Conservation (phyloP, 2,113 vertebrate genomes). For the Psammodynastes pulverulentus region DNA sequence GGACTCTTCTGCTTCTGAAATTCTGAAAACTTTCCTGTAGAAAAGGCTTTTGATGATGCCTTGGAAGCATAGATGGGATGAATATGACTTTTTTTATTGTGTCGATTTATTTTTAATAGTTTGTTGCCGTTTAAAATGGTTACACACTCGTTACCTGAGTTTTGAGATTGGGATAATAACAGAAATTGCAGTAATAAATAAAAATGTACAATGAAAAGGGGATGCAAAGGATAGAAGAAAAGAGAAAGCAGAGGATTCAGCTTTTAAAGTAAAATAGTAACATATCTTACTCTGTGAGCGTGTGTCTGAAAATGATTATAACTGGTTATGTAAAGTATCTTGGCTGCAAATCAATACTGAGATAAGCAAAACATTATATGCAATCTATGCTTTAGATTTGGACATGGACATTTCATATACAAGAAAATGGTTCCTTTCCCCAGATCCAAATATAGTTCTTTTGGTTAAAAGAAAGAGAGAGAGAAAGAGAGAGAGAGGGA, state of each 20-base stretch:
- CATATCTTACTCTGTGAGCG: neutral
- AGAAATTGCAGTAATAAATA: neutral
- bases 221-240: neutral
- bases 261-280: neutral
- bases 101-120: neutral
- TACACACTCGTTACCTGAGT: neutral
- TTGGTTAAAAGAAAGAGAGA: fast-evolving
- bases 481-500: fast-evolving
- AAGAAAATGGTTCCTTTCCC: neutral
- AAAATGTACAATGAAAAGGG: neutral
- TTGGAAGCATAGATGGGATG: neutral
- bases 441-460: neutral
- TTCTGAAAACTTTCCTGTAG: neutral
- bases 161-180: neutral
- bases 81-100: neutral
- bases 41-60: neutral
- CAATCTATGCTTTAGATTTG: neutral
- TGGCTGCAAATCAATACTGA: neutral
- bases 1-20: neutral
- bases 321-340: neutral
- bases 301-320: neutral
- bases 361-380: neutral
- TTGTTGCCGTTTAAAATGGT: neutral
- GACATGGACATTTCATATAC: neutral
- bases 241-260: neutral